A percentile compares a stretch with the other conserved stretches of the same genome.
Evolutionary conservation across 2,113 vertebrate species (phyloP).

Genomic region (Cyrtonyx montezumae): DNA sequence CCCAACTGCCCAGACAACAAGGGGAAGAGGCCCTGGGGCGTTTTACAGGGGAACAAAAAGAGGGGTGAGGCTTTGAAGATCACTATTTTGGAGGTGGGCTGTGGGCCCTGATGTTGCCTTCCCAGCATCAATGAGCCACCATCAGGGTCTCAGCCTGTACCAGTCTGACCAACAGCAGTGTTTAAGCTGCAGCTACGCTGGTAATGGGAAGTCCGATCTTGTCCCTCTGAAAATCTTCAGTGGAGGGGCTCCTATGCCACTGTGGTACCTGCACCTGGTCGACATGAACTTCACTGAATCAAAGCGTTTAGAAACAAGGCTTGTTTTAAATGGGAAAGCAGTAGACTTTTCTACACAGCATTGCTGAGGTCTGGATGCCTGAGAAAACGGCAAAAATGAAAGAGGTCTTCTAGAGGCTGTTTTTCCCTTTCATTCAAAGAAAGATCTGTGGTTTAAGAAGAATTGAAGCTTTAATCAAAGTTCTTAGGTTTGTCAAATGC

Average conservation of each 20-base stretch:
- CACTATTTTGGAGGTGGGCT: background rate
- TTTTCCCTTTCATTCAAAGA: constrained; percentile 3
- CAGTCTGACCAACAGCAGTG: background rate
- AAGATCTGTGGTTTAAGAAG: background rate
- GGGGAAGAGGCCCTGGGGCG: accelerated
- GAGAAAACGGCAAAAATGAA: background rate
- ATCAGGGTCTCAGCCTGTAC: background rate
- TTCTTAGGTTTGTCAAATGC: constrained; percentile 35
- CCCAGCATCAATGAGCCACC: background rate
- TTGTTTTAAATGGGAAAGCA: constrained; percentile 37
- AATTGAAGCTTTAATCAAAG: constrained; percentile 52
- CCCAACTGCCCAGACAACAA: background rate
- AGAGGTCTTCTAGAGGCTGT: background rate
- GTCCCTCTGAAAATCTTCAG: background rate
- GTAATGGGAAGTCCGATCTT: accelerated
- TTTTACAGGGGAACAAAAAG: background rate
- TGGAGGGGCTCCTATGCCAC: background rate
- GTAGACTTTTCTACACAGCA: constrained; percentile 15
- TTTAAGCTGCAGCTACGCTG: background rate
- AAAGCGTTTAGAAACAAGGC: background rate
- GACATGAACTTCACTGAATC: too few relatives aligned
- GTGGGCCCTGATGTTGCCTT: background rate
- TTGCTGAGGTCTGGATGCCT: background rate
- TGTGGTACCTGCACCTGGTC: background rate
- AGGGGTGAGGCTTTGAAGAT: background rate